Base-by-base conservation (phyloP, 2,888 invertebrate genomes). In the Drosophila cyrtoloma region DNA sequence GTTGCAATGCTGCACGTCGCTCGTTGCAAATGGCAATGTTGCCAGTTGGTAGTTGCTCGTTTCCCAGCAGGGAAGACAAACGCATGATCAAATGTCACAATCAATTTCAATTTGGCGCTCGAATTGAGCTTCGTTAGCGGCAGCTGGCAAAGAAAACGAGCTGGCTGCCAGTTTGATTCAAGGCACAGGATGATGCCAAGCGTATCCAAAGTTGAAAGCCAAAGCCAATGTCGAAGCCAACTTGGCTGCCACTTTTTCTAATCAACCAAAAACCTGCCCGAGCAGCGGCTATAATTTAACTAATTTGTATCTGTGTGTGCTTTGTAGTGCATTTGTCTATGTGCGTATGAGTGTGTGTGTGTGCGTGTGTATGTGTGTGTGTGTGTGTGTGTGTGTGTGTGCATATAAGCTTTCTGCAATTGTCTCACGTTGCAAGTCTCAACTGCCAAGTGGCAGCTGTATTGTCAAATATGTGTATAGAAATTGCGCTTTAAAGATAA, bases 11-110 rank as follows among this genome's bases (percentile, higher is more conserved):
- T 26, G 50, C 68, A 35, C 28, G 56, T 61, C 51, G 50, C 57
- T 14, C 35, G 55, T 32, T 32, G 55, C 66, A 5, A 26, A 35
- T 35, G 35, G 37, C 37, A 37, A 19, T 2, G 44, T 33, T 55
- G 44, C 33, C 22, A 28, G 61, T 37, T 57, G 35, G 37, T 26
- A 22, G 44, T 33, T 57, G 35, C 37, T 28, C 57, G 42, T 30
- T 42, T 47, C 56, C 33, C 59, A 64, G 75, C 70, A 57, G n/a
- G 57, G 53, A 74, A 33, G 61, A 55, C 70, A 71, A 81, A 89
- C 89, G 86, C 89, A 90, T 90, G 87, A 87, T 87, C 87, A 87
- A 89, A 89, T 88, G 88, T 88, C 88, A 88, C 88, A 88, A 88
- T 88, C 88, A 88, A 88, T 88, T 89, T 87, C 87, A 88, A 88